These are phyloP conservation scores for Emmelina monodactyla DNA, from an alignment of 2,888 invertebrate species.

Conservation along the genomic window DNA sequence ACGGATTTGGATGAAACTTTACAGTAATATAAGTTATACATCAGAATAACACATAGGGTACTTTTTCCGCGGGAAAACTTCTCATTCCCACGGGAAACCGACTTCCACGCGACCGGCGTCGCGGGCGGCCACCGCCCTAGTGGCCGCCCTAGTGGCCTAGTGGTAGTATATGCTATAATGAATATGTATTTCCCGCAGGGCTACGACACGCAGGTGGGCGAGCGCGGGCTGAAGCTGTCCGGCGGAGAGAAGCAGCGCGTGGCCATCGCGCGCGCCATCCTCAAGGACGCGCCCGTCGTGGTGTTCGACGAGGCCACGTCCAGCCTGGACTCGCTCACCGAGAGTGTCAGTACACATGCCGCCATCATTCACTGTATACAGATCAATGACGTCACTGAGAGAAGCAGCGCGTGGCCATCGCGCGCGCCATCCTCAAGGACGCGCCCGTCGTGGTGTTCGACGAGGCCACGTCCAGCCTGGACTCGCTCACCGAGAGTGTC, in stretches of 20 bases:
- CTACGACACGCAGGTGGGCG: constrained; percentile 84
- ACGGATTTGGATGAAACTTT: too few relatives aligned
- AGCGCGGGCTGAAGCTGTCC: constrained; percentile 76
- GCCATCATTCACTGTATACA: too few relatives aligned
- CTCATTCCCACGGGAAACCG: too few relatives aligned
- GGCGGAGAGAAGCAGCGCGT: constrained; percentile 99
- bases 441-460: constrained; percentile 95
- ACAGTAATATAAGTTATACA: too few relatives aligned
- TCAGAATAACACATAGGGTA: too few relatives aligned
- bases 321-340: constrained; percentile 95
- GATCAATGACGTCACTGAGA: too few relatives aligned
- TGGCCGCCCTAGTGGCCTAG: too few relatives aligned
- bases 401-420: constrained; percentile 98
- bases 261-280: constrained; percentile 95
- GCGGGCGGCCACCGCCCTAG: too few relatives aligned
- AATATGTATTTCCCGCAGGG: constrained; percentile 23
- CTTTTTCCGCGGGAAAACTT: too few relatives aligned
- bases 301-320: constrained; percentile 99
- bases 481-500: too few relatives aligned
- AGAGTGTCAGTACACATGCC: constrained; percentile 72
- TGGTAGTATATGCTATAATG: too few relatives aligned
- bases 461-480: constrained; percentile 97
- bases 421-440: constrained; percentile 93
- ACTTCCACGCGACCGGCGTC: too few relatives aligned
- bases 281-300: constrained; percentile 92